Conservation (phyloP, 2,797 vertebrate genomes). For the Stomatorhinus walkeri region DNA sequence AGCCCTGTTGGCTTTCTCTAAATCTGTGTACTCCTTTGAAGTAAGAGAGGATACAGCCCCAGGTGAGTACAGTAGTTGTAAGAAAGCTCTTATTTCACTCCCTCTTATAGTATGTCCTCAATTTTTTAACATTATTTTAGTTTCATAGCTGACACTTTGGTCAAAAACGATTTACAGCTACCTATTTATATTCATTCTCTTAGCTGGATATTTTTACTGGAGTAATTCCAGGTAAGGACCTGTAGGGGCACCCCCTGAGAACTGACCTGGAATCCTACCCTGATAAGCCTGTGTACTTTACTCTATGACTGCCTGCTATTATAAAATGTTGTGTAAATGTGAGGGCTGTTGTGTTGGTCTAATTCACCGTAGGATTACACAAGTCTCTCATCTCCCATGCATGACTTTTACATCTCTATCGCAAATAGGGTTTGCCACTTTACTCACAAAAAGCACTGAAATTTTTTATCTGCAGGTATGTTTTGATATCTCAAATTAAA, state of each 20-base stretch:
- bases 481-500: background rate
- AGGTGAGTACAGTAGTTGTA: conserved; percentile 40
- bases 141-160: background rate
- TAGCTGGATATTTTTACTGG: background rate
- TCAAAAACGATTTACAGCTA: background rate
- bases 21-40: conserved; percentile 60
- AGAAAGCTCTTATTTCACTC: background rate
- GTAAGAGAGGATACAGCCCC: conserved; percentile 62
- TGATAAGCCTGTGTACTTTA: background rate
- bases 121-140: background rate
- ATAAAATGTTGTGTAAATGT: background rate
- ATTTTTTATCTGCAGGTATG: background rate
- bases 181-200: background rate
- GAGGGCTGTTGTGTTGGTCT: background rate
- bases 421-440: background rate
- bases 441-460: background rate
- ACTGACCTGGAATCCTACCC: background rate
- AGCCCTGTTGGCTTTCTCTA: conserved; percentile 51
- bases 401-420: background rate
- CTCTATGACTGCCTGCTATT: background rate
- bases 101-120: background rate
- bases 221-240: background rate
- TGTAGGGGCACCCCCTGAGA: background rate
- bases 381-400: background rate
- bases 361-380: background rate